Percentiles rank a stretch among this genome's conserved stretches.
Conservation (phyloP, 2,113 vertebrate genomes). For the Reinhardtius hippoglossoides region DNA sequence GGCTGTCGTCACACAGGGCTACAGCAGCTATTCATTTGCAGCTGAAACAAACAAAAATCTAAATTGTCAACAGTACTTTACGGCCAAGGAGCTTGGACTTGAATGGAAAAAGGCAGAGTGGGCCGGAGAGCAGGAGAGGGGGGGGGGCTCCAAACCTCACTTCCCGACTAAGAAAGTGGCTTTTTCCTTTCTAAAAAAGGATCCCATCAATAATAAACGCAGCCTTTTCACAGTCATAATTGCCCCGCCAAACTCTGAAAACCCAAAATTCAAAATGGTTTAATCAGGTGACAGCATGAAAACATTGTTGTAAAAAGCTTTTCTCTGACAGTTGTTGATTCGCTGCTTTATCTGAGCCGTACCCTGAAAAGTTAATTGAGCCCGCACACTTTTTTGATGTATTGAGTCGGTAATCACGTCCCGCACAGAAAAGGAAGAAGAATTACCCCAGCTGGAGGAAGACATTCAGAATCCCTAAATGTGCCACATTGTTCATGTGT, state of each 20-base stretch:
- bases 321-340: constrained; percentile 35
- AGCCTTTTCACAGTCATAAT: constrained; percentile 21
- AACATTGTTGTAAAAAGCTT: constrained; percentile 44
- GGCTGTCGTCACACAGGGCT: constrained; percentile 37
- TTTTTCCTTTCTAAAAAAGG: constrained; percentile 28
- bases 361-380: constrained; percentile 35
- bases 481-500: background rate
- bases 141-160: background rate
- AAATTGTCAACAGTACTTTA: constrained; percentile 64
- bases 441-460: constrained; percentile 14
- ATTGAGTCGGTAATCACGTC: constrained; percentile 29
- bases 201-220: constrained; percentile 37
- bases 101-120: constrained; percentile 6
- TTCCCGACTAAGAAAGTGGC: background rate
- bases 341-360: constrained; percentile 40
- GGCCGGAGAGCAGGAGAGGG: background rate
- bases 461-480: background rate
- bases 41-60: constrained; percentile 63
- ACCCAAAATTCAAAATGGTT: constrained; percentile 23
- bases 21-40: constrained; percentile 55
- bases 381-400: constrained; percentile 34
- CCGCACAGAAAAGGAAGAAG: constrained; percentile 4
- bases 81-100: constrained; percentile 29
- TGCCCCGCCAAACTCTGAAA: constrained; percentile 17
- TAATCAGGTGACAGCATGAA: constrained; percentile 57